Conservation (phyloP, 1,140 invertebrate genomes). For the Lepidostoma basale region DNA sequence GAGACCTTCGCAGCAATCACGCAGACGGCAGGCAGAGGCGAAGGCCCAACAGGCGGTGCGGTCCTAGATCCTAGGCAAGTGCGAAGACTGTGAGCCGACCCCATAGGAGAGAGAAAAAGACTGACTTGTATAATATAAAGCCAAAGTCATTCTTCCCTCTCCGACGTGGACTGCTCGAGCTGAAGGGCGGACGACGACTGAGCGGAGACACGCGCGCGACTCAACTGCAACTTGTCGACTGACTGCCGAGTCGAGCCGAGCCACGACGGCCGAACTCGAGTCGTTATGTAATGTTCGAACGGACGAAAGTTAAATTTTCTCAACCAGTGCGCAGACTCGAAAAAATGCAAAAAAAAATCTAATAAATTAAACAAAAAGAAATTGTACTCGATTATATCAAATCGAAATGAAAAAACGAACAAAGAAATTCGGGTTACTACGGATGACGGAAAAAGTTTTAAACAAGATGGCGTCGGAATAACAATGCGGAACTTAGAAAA, state of each 20-base stretch:
- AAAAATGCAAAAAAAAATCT: not conserved
- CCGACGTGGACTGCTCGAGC: slow-evolving; percentile 9
- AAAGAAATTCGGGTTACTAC: not conserved
- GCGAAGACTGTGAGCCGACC: slow-evolving; percentile 4
- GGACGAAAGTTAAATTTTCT: not conserved
- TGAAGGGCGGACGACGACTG: not conserved
- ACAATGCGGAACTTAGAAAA: slow-evolving; percentile 26
- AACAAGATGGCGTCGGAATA: slow-evolving; percentile 18
- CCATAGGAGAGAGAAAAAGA: slow-evolving; percentile 34
- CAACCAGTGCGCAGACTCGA: not conserved
- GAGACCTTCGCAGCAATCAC: slow-evolving; percentile 10
- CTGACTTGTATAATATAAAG: slow-evolving; percentile 13
- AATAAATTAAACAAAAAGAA: too few relatives aligned
- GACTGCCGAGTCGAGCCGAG: not conserved
- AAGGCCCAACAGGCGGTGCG: not conserved
- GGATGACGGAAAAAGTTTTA: slow-evolving; percentile 15
- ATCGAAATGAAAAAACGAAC: not conserved
- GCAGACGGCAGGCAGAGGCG: not conserved
- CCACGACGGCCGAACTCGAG: not conserved
- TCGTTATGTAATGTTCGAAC: not conserved
- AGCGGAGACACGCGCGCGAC: not conserved
- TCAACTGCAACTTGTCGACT: not conserved
- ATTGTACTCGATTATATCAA: not conserved
- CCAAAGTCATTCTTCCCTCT: slow-evolving; percentile 20
- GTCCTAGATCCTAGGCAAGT: not conserved